Base-by-base conservation (phyloP, 2,113 vertebrate genomes). In the Nasalis larvatus region DNA sequence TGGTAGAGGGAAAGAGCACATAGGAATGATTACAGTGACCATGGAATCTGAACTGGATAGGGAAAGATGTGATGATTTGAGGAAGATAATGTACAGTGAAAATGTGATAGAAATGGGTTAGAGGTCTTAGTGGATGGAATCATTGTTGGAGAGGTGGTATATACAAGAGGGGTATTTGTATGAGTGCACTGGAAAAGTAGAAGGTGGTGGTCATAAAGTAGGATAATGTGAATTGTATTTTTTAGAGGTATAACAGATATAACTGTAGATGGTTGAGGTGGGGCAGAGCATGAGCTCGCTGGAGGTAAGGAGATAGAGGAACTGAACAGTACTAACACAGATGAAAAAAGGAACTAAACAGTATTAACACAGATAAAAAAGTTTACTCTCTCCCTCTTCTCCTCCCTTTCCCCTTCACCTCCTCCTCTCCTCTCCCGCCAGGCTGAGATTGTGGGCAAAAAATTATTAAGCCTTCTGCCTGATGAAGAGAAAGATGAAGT, bases 381-480 rank as follows among this genome's bases (percentile, higher is more conserved):
- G 4, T 12, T 42, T 27, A 27, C 73, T 45, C 25, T 27, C 47
- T 86, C 68, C 3, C 32, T 9, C 5, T 37, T 35, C 4, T 14
- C 25, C 40, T 25, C 5, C 32, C 30, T 10, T 32, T 42, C 4
- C 2, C 6, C 16, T 37, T 74, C 4, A 13, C 42, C 54, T 27
- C 13, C 18, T n/a, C 14, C 25, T 8, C 17, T 25, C n/a, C 21
- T 40, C 91, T 66, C 13, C n/a, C 18, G 83, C 80, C 30, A 99
- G 99, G 99, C 99, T 99, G 99, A 99, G 98, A 98, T 99, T 99
- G 98, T 99, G 98, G 99, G 99, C 98, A 99, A 99, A 99, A 99
- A 99, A 98, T 99, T 99, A 98, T 98, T 99, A 96, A 99, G 99
- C 98, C 99, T 99, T 98, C 99, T 99, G 93, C 99, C 99, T 85